Base-by-base conservation (phyloP, 2,113 vertebrate genomes). In the Colinus virginianus region DNA sequence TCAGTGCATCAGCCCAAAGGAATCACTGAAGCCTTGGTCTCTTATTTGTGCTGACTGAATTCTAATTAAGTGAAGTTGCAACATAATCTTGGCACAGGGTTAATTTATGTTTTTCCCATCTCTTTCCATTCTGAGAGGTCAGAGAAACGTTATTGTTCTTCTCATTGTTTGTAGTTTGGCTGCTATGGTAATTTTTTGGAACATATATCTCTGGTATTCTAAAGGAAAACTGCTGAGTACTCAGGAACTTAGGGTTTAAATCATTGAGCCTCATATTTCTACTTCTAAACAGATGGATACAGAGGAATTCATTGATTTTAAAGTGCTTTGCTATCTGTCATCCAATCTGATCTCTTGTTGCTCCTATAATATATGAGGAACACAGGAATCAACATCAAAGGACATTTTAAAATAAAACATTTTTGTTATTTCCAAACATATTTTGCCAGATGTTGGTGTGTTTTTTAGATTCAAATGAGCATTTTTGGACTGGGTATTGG, bases 371-470 rank as follows among this genome's bases (percentile, higher is more conserved):
- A 74, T 55, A 91, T 58, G 32, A 91, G 63, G 78, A 91, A 96
- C 84, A 62, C 11, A 74, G 71, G 61, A 80, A 7, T 78, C 80
- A 75, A 78, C 51, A 88, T 75, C 78, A 83, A 91, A 93, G 42
- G n/a, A 78, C 21, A 78, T 9, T 70, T 74, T 61, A 67, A 62
- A 70, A 62, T 42, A 25, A 2, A 6, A 0, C 18, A 19, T 53
- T 88, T 84, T 69, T 87, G 64, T 71, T 51, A 63, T 90, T 87
- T 78, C 36, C 16, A 89, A 89, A 85, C 74, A 82, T 59, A 42
- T 80, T 96, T 88, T 85, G 64, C 93, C 94, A 95, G 95, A 90
- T 92, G 91, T 79, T 93, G 75, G 49, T 93, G 88, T 87, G 88
- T 92, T 87, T 95, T 96, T 94, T 58, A 95, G 59, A 92, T 87